These are phyloP conservation scores for Scytalopus superciliaris DNA, from an alignment of 2,113 vertebrate genomes.

Conservation along the genomic window DNA sequence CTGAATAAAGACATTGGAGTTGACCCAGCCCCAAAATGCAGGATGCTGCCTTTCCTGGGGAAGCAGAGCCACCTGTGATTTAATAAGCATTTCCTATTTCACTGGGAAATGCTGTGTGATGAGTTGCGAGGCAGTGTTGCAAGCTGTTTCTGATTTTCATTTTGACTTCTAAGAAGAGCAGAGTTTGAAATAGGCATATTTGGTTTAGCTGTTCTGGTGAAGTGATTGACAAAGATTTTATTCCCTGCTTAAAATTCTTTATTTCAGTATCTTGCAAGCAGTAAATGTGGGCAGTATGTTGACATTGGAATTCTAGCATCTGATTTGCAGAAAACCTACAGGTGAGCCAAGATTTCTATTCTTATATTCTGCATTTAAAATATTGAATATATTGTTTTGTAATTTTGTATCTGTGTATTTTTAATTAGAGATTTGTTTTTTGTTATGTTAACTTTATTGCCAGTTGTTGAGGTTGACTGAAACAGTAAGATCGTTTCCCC, in stretches of 20 bases:
- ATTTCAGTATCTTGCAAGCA: slow-evolving; percentile 84
- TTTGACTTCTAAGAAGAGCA: neutral
- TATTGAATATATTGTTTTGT: neutral
- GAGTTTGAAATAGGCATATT: neutral
- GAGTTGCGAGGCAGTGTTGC: neutral
- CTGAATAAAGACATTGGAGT: neutral
- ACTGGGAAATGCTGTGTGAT: neutral
- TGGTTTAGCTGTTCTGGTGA: neutral
- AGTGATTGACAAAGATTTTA: neutral
- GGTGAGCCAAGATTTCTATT: slow-evolving; percentile 68
- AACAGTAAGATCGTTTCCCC: neutral
- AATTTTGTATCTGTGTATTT: neutral
- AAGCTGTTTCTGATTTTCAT: neutral
- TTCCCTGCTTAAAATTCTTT: neutral
- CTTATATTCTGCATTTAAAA: neutral
- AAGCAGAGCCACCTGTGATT: neutral
- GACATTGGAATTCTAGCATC: slow-evolving; percentile 82
- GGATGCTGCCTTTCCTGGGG: neutral
- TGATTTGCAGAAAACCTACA: slow-evolving; percentile 87
- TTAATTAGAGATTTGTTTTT: neutral
- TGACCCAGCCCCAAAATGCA: neutral
- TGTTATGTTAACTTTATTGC: neutral
- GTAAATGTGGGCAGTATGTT: slow-evolving; percentile 81
- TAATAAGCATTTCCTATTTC: neutral
- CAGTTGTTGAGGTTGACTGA: neutral